Base-by-base conservation (phyloP, 2,797 vertebrate species). In the Eupleurogrammus muticus region DNA sequence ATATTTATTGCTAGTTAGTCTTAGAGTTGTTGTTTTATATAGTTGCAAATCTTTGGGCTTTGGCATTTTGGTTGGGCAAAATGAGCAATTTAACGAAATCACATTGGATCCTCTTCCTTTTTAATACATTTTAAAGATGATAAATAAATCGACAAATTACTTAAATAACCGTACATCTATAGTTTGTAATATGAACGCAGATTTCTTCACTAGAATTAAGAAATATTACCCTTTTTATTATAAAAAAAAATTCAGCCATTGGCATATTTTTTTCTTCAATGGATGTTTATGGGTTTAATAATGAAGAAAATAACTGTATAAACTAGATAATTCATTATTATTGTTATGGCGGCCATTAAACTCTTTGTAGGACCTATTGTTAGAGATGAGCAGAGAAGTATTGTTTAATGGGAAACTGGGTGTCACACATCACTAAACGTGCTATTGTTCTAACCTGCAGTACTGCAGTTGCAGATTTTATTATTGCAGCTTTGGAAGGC, bases 1-100 rank as follows among this genome's bases (percentile, higher is more conserved):
- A 10, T 84, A 81, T 80, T 85, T 84, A 66, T 75, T 64, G 28
- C 5, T 56, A 8, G 35, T 9, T n/a, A n/a, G 16, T 16, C 5
- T 51, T n/a, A n/a, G n/a, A n/a, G 20, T 14, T 19, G 10, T 2
- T 60, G 42, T 34, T 34, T 46, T 46, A 19, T n/a, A 24, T 40
- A 1, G 19, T 21, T 42, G 8, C 17, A 21, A 54, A 57, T 47
- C 1, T 23, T 52, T 42, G 5, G 2, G 1, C 46, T 58, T 47
- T 24, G 36, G 9, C 9, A 9, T n/a, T n/a, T 28, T 17, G 16
- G 14, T 57, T 14, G 2, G 8, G 13, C 0, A 21, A 55, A 17
- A 1, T 44, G 1, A 44, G 16, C 40, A 44, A 6, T 44, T n/a
- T 44, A 16, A 44, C 6, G 5, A 44, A 44, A 16, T 17, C 13